phyloP scores from a whole-genome alignment of 2,888 invertebrate genomes.

The Isotomurus palustris region DNA sequence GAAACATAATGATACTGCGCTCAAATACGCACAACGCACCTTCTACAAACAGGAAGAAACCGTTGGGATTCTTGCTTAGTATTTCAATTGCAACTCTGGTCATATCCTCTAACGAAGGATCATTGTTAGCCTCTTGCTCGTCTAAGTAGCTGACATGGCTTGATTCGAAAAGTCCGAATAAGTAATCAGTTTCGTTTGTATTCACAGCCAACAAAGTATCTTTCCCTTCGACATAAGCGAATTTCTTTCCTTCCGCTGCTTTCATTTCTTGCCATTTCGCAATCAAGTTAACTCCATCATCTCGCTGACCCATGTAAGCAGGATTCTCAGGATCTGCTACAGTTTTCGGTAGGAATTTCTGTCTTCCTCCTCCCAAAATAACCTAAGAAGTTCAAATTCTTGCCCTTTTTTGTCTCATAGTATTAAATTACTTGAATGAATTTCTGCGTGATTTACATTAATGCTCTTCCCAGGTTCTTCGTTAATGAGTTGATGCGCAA shows the following conservation, averaged over 20 bases:
- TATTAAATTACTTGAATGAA: not conserved
- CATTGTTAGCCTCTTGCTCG: conserved; percentile 42
- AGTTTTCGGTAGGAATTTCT: conserved; percentile 46
- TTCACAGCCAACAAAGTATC: conserved; percentile 56
- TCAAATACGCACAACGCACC: too few relatives aligned
- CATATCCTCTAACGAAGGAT: conserved; percentile 74
- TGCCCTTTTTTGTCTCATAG: too few relatives aligned
- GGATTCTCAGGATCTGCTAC: conserved; percentile 19
- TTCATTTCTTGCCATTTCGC: conserved; percentile 57
- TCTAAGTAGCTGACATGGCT: conserved; percentile 31
- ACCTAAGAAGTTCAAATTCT: too few relatives aligned
- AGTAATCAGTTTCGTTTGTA: conserved; percentile 57
- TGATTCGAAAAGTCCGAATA: conserved; percentile 57
- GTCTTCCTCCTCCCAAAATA: conserved; percentile 48
- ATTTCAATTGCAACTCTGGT: conserved; percentile 68
- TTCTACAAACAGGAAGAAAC: conserved; percentile 73
- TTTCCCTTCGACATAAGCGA: conserved; percentile 57
- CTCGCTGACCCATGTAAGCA: conserved; percentile 53
- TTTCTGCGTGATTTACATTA: conserved; percentile 54
- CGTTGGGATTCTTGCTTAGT: conserved; percentile 60
- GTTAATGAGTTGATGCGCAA: conserved; percentile 74
- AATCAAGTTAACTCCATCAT: conserved; percentile 63
- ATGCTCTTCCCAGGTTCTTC: conserved; percentile 69
- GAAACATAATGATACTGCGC: too few relatives aligned
- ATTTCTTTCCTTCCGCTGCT: conserved; percentile 45